Evolutionary conservation across 2,888 invertebrate genomes (phyloP), one percentile per base, ranked within the genome.

Genomic region (Disparrhopalites patrizii): DNA sequence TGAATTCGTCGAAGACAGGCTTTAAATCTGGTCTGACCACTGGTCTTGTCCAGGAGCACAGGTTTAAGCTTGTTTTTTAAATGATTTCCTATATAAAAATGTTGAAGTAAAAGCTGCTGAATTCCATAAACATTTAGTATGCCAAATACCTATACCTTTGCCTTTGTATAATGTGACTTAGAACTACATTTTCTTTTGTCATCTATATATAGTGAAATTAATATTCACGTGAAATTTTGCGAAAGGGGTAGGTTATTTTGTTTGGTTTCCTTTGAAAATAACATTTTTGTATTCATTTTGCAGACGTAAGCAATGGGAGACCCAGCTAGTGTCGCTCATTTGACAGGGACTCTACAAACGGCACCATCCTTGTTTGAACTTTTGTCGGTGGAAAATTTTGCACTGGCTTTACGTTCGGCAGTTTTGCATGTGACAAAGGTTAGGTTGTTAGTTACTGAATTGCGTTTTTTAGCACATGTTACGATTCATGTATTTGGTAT

Each of bases 241-340:
- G n/a, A n/a, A n/a, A n/a, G 36, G 8, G 36, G 36, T 15, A 33
- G 15, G 36, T 7, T 33, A 33, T 33, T 10, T 10, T 15, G 15
- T 10, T 33, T 33, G 7, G 7, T 33, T 7, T 10, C 36, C 15
- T 33, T 7, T 7, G 36, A 33, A 33, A 33, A 33, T 33, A 15
- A 33, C 15, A 33, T 33, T 10, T 33, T 15, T 43, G 5, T 81
- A 80, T 27, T 51, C 10, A 51, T 47, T 52, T 52, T 28, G 7
- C 10, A 23, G 10, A 7, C 7, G 3, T 8, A 40, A 27, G 7
- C 20, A 30, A 61, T 61, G 61, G 25, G 33, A 33, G 54, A 62
- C 23, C 36, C 51, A 8, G 43, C 31, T 7, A 31, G 51, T 36
- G 69, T 66, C 13, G 71, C 70, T 20, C 69, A 73, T 56, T 60